Percentiles rank a stretch among this genome's conserved stretches.
These are phyloP conservation scores for Sebastes iracundus DNA, from an alignment of 2,797 vertebrate genomes.

Conservation along the genomic window DNA sequence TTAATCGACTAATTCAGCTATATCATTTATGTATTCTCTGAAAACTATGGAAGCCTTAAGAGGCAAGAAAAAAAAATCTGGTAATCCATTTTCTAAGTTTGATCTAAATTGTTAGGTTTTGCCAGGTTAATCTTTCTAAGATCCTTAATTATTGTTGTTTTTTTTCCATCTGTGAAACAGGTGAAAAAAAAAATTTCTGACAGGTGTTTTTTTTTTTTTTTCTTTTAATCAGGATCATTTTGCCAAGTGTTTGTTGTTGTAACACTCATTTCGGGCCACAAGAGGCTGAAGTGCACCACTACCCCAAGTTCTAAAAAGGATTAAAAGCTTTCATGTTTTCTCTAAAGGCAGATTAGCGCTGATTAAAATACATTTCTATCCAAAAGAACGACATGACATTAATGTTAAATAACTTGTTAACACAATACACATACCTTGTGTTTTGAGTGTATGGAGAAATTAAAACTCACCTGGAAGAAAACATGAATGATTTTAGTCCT, in stretches of 20 bases:
- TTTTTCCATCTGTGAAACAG: too few species aligned
- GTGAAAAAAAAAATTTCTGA: too few species aligned
- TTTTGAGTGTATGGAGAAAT: neutral
- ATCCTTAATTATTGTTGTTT: too few species aligned
- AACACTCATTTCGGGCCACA: neutral
- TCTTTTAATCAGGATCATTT: neutral
- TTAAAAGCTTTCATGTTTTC: neutral
- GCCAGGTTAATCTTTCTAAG: too few species aligned
- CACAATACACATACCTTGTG: rapidly evolving
- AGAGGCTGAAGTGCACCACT: neutral
- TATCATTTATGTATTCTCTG: neutral
- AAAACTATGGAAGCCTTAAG: neutral
- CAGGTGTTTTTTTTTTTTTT: too few species aligned
- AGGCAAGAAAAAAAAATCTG: neutral
- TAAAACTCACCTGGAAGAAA: neutral
- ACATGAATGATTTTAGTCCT: too few species aligned
- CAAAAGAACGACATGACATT: too few species aligned
- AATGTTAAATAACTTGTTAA: neutral
- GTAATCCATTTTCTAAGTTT: neutral
- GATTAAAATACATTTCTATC: too few species aligned
- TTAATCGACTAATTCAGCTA: neutral
- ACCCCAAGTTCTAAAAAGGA: neutral
- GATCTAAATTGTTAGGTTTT: neutral
- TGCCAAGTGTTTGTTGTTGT: rapidly evolving
- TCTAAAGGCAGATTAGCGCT: too few species aligned